Evolutionary conservation across 2,113 vertebrate genomes (phyloP).

Genomic region (Sylvia atricapilla): DNA sequence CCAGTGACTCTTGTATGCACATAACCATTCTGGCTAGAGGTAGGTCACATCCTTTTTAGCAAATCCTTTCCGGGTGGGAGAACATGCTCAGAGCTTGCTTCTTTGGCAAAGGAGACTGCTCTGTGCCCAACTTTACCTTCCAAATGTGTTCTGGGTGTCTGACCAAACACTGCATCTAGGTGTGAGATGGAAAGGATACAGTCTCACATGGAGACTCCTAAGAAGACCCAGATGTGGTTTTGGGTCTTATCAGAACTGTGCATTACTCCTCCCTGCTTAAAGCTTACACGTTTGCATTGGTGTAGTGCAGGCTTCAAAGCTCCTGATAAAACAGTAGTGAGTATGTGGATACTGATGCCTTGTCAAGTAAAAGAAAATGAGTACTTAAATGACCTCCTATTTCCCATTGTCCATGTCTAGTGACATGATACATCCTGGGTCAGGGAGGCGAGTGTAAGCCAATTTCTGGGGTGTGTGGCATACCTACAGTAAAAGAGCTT

Average conservation of each 20-base stretch:
- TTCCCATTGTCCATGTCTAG: background rate
- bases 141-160: background rate
- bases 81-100: background rate
- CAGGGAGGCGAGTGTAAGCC: background rate
- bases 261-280: background rate
- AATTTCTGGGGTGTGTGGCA: background rate
- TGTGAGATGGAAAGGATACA: background rate
- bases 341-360: background rate
- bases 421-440: background rate
- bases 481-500: background rate
- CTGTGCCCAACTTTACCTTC: background rate
- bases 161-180: background rate
- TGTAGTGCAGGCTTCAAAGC: background rate
- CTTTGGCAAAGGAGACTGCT: background rate
- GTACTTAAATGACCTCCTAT: background rate
- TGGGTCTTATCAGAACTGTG: background rate
- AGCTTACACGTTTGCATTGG: background rate
- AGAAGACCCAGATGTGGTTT: background rate
- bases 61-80: background rate
- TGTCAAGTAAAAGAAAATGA: background rate
- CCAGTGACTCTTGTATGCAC: background rate
- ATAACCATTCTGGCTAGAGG: background rate
- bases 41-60: background rate
- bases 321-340: background rate
- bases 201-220: rapidly evolving